Evolutionary conservation across 2,888 invertebrate species (phyloP).

Genomic region (Magallana nippona): DNA sequence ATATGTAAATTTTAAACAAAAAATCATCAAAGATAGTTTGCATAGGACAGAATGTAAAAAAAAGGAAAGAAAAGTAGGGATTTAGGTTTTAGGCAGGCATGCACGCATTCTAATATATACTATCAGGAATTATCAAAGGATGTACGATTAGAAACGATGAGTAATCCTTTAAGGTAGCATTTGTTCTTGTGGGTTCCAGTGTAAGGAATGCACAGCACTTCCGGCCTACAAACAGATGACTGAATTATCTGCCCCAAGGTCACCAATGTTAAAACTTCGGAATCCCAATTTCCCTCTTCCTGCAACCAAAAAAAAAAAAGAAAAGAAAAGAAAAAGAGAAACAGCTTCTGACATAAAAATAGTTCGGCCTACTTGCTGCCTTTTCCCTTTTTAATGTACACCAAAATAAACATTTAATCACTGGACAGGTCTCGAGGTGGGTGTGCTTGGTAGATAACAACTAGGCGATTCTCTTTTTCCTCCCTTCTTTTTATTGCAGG

Average conservation of each 20-base stretch:
- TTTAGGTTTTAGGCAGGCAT: too few species aligned
- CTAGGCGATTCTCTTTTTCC: background rate
- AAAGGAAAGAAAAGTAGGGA: too few species aligned
- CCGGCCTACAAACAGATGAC: conserved; percentile 28
- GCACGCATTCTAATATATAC: too few species aligned
- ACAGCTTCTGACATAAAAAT: background rate
- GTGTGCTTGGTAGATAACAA: background rate
- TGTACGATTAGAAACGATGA: too few species aligned
- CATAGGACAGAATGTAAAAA: too few species aligned
- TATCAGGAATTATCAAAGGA: too few species aligned
- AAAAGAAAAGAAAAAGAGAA: background rate
- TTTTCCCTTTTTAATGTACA: conserved; percentile 9
- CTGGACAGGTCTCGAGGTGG: background rate
- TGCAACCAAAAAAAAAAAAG: too few species aligned
- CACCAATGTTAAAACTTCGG: background rate
- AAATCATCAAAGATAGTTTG: background rate
- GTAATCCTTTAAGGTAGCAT: too few species aligned
- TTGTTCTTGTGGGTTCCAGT: conserved; percentile 15
- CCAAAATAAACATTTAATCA: conserved; percentile 29
- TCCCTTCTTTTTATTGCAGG: too few species aligned
- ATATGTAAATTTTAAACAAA: too few species aligned
- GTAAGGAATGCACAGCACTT: background rate
- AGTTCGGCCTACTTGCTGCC: background rate
- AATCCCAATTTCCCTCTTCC: background rate
- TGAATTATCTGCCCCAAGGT: conserved; percentile 14